Evolutionary conservation across 2,888 invertebrate genomes (phyloP).

Genomic region (Silvanus unidentatus): DNA sequence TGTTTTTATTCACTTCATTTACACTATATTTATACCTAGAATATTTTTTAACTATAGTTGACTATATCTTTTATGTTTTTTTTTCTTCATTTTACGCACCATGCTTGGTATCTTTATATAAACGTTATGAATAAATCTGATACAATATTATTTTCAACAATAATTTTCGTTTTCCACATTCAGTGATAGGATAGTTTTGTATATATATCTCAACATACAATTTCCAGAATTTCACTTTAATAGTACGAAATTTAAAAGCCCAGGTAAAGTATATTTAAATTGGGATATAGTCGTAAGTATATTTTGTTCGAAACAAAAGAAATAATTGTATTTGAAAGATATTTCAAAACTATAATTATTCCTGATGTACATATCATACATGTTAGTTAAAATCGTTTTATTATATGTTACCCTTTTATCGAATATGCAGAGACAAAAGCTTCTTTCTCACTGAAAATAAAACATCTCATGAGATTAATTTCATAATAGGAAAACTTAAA

Average conservation of each 20-base stretch:
- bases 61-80: slow-evolving; percentile 16
- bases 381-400: too few species aligned
- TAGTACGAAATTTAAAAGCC: not conserved
- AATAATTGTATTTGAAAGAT: too few species aligned
- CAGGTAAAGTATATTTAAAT: slow-evolving; percentile 13
- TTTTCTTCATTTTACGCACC: slow-evolving; percentile 15
- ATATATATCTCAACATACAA: too few species aligned
- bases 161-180: slow-evolving; percentile 22
- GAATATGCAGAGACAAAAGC: slow-evolving; percentile 17
- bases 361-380: too few species aligned
- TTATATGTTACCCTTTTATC: slow-evolving; percentile 18
- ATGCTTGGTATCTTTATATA: slow-evolving; percentile 16
- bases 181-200: slow-evolving; percentile 15
- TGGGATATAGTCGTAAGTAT: slow-evolving; percentile 40
- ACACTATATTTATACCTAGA: slow-evolving; percentile 23
- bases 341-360: too few species aligned
- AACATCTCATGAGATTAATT: slow-evolving; percentile 8
- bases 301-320: slow-evolving; percentile 24
- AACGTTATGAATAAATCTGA: slow-evolving; percentile 22
- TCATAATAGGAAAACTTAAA: too few species aligned
- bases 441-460: slow-evolving; percentile 31
- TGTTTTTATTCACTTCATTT: slow-evolving; percentile 24
- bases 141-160: slow-evolving; percentile 19
- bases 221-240: not conserved
- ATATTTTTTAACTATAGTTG: slow-evolving; percentile 17